Conservation (phyloP, 2,113 vertebrate species). For the Heloderma charlesbogerti region DNA sequence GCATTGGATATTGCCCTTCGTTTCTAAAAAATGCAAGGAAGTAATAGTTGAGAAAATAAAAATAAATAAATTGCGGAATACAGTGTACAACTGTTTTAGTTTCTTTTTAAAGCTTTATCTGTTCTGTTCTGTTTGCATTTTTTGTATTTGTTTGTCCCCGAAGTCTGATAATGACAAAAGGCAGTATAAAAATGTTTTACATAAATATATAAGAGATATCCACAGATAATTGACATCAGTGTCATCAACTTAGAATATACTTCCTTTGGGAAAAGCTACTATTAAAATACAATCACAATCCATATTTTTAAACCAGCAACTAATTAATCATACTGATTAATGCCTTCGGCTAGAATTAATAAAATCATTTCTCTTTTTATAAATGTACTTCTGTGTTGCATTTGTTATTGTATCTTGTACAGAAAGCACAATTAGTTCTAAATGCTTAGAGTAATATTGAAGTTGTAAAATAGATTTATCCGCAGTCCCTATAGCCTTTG, state of each 20-base stretch:
- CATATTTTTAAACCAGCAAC: background rate
- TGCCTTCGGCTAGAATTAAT: slow-evolving; percentile 15
- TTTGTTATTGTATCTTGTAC: slow-evolving; percentile 33
- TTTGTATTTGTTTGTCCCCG: background rate
- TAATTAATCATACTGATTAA: slow-evolving; percentile 9
- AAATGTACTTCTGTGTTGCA: background rate
- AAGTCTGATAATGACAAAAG: background rate
- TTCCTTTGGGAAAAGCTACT: background rate
- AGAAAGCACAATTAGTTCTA: background rate
- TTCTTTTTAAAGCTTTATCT: background rate
- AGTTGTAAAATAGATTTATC: background rate
- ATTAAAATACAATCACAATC: background rate
- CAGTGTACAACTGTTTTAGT: background rate
- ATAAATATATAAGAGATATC: background rate
- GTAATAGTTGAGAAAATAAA: background rate
- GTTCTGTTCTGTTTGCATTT: background rate
- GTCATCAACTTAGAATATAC: background rate
- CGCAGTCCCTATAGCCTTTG: background rate
- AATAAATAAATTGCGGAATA: background rate
- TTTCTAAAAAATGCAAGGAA: background rate
- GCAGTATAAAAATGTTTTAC: background rate
- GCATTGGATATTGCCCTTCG: background rate
- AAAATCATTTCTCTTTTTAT: background rate
- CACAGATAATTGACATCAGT: background rate
- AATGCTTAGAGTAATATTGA: background rate